Base-by-base conservation (phyloP, 2,888 invertebrate genomes). In the Poecilus cupreus region DNA sequence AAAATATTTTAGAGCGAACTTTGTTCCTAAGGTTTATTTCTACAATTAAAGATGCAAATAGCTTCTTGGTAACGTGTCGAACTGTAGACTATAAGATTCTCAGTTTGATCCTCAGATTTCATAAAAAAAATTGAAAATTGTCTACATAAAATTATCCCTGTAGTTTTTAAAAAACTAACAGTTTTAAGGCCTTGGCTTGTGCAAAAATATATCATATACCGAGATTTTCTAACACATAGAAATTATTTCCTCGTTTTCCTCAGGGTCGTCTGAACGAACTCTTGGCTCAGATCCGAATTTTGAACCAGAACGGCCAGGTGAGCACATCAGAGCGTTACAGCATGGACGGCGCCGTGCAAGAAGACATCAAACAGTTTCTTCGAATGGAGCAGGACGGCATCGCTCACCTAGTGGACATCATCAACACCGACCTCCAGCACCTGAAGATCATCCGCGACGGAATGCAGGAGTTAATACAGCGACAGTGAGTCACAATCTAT, bases 201-300 rank as follows among this genome's bases (percentile, higher is more conserved):
- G n/a, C n/a, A n/a, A n/a, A n/a, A n/a, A n/a, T n/a, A n/a, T n/a
- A n/a, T n/a, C n/a, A n/a, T n/a, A n/a, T n/a, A n/a, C n/a, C n/a
- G n/a, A n/a, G n/a, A n/a, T n/a, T n/a, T n/a, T n/a, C n/a, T 13
- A 5, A 22, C 16, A 5, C 16, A 39, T 24, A 46, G 60, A 70
- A 6, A 32, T 32, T 32, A 32, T 6, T 32, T 2, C 8, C 4
- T 82, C 84, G 74, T 80, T 80, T 83, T 83, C 80, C 84, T 88
- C 87, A 95, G 94, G 97, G 97, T 82, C 95, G 97, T 77, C 91
- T 98, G 80, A 97, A 96, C 88, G 98, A 98, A 90, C 90, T 98
- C 85, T 91, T 97, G 84, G 96, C 97, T 13, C 96, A 97, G 84
- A 94, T 97, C 85, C 92, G 95, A 81, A 92, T 96, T 88, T 94